Conservation (phyloP, 1,140 invertebrate genomes). For the Arion vulgaris region DNA sequence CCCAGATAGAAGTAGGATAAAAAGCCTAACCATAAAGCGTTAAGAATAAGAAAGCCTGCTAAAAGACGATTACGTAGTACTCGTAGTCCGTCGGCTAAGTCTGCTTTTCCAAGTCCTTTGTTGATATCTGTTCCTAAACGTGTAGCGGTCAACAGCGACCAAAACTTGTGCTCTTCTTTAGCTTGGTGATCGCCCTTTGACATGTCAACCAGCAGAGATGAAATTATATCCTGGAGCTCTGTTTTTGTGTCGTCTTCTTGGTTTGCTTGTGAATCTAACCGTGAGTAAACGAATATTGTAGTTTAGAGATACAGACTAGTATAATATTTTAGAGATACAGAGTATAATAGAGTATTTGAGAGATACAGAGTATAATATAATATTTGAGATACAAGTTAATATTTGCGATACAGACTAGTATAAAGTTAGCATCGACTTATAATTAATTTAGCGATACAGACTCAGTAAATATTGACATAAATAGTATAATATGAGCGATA, state of each 20-base stretch:
- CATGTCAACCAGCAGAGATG: constrained; percentile 39
- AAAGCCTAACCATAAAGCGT: constrained; percentile 51
- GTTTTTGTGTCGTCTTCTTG: constrained; percentile 15
- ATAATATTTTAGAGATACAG: no score
- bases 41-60: constrained; percentile 42
- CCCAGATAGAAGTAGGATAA: constrained; percentile 54
- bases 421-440: no score
- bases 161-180: constrained; percentile 46
- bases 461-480: no score
- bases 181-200: constrained; percentile 42
- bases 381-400: no score
- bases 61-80: constrained; percentile 46
- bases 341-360: no score
- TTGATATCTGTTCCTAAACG: constrained; percentile 51
- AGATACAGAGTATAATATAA: no score
- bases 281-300: no score
- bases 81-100: constrained; percentile 44
- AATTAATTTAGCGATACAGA: no score
- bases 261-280: neutral
- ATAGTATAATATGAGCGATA: no score
- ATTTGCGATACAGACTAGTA: no score
- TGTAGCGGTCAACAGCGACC: constrained; percentile 38
- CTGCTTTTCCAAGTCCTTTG: constrained; percentile 45
- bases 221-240: constrained; percentile 39
- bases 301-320: no score